A percentile compares a stretch with the other conserved stretches of the same genome.
phyloP scores from a whole-genome alignment of 1,140 invertebrate species.

The Archivesica marissinica region DNA sequence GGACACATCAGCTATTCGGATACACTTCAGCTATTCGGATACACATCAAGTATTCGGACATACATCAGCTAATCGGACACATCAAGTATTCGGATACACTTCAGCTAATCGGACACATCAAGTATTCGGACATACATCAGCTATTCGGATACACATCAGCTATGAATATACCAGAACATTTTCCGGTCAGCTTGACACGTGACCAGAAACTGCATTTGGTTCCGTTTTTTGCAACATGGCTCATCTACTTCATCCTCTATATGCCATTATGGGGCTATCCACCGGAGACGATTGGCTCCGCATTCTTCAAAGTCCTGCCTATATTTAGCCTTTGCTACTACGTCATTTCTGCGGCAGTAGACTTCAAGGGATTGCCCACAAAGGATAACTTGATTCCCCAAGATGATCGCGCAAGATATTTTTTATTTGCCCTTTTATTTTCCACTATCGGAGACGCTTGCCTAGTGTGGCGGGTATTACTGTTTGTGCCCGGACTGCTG shows the following conservation, averaged over 20 bases:
- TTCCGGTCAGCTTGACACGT: conserved; percentile 2
- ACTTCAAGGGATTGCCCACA: conserved; percentile 18
- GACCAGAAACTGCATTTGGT: conserved; percentile 37
- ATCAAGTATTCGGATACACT: too few relatives aligned
- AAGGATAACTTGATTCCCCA: conserved; percentile 25
- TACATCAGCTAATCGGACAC: too few relatives aligned
- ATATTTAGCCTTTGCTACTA: conserved; percentile 54
- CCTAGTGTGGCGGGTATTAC: conserved; percentile 62
- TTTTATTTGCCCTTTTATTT: conserved; percentile 57
- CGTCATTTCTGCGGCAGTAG: conserved; percentile 28
- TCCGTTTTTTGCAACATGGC: conserved; percentile 58
- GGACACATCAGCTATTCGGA: too few relatives aligned
- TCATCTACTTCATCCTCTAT: conserved; percentile 56
- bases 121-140: too few relatives aligned
- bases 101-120: too few relatives aligned
- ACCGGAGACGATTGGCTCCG: conserved; percentile 52
- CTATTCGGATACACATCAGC: too few relatives aligned
- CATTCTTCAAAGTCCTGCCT: conserved; percentile 63
- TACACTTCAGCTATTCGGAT: too few relatives aligned
- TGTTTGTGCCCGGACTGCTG: conserved; percentile 67
- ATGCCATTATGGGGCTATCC: conserved; percentile 58
- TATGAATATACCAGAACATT: conserved; percentile 38
- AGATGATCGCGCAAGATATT: conserved; percentile 9
- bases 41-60: too few relatives aligned
- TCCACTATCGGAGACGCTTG: conserved; percentile 65